phyloP scores from a whole-genome alignment of 2,888 invertebrate species.

The Apotomis turbidana region DNA sequence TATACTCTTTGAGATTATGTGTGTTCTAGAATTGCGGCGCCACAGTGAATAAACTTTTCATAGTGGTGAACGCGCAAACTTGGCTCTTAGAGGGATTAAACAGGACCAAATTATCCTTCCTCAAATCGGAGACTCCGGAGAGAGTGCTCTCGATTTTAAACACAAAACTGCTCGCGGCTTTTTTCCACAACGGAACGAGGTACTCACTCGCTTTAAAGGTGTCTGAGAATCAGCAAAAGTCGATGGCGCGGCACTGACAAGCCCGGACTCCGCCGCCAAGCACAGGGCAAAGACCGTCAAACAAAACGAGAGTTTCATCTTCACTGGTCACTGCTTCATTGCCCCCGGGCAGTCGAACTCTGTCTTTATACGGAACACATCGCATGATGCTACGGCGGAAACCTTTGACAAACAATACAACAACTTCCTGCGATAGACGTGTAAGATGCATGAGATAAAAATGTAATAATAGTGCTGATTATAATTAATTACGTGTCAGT shows the following conservation, averaged over 20 bases:
- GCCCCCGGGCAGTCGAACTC: conserved; percentile 41
- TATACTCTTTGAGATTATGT: too few species aligned
- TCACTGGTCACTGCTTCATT: conserved; percentile 59
- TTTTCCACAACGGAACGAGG: too few species aligned
- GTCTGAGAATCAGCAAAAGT: conserved; percentile 43
- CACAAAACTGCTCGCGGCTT: too few species aligned
- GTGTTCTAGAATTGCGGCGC: too few species aligned
- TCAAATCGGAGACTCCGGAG: too few species aligned
- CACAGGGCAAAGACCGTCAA: conserved; percentile 60
- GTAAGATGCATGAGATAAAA: conserved; percentile 64
- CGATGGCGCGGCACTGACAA: conserved; percentile 48
- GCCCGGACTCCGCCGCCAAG: conserved; percentile 49
- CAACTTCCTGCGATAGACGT: conserved; percentile 72
- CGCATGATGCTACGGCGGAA: conserved; percentile 63
- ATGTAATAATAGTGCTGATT: conserved; percentile 59
- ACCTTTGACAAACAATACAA: conserved; percentile 74
- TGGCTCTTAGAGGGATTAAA: too few species aligned
- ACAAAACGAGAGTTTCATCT: conserved; percentile 67
- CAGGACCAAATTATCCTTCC: too few species aligned
- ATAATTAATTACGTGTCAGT: conserved; percentile 46
- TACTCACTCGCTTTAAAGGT: conserved; percentile 58
- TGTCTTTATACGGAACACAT: conserved; percentile 61
- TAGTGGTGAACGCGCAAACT: too few species aligned
- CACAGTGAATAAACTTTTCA: too few species aligned
- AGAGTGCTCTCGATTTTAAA: too few species aligned